Evolutionary conservation across 1,140 invertebrate genomes (phyloP), one percentile per base, ranked within the genome.

Genomic region (Drepana arcuata): DNA sequence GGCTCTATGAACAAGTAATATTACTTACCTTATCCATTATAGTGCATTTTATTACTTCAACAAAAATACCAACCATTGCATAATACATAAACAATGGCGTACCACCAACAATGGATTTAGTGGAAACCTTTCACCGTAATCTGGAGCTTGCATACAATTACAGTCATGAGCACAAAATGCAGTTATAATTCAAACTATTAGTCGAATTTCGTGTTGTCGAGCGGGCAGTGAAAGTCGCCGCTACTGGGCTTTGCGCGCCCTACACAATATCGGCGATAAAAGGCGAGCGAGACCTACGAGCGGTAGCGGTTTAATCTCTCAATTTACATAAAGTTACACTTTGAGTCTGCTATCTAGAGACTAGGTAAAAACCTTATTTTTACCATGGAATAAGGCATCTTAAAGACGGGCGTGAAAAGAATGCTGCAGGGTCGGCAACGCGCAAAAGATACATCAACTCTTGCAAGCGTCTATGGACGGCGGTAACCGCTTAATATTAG

Each of bases 131-230:
- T 59, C 55, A 50, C 55, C 43, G 40, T 34, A 48, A 34, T 41
- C 32, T n/a, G n/a, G n/a, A n/a, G n/a, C n/a, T n/a, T n/a, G 13
- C 32, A n/a, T 35, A 18, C 13, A 27, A 14, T 28, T 12, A 16
- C 30, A 34, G n/a, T n/a, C n/a, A 43, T 45, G 27, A 33, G 29
- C 31, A 11, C 15, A 30, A 37, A 44, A 50, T 30, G 50, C 48
- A 52, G 57, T 48, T 66, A 74, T 74, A 77, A 68, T 64, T 75
- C 64, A 70, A 64, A 60, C 58, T 68, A 77, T 74, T 77, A 79
- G 72, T 74, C 70, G 71, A 73, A 72, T 59, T 75, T 79, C 68
- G 64, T 72, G 74, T 73, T 80, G 46, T 42, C 47, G 42, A 49
- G 37, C 40, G 34, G 61, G 33, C 39, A 64, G 75, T 71, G 72